Evolutionary conservation across 2,888 invertebrate species (phyloP).

Genomic region (Sthenelais limicola): DNA sequence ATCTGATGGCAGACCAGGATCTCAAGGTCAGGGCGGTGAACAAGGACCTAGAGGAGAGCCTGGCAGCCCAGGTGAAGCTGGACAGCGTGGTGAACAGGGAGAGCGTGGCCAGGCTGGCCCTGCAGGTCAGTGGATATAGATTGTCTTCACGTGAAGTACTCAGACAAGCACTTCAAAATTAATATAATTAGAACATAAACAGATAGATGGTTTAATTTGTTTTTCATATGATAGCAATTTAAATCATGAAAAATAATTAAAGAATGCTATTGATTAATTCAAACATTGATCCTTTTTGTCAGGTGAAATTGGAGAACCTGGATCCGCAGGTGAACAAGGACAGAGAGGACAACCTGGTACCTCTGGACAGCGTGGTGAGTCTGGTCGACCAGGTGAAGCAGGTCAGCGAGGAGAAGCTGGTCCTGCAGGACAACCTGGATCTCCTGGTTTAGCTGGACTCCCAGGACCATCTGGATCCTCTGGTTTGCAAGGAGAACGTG

Average conservation of each 20-base stretch:
- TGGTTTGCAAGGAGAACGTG: constrained; percentile 44
- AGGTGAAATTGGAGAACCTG: constrained; percentile 41
- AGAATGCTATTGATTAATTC: too few species aligned
- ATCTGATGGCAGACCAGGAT: constrained; percentile 84
- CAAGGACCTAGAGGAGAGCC: constrained; percentile 20
- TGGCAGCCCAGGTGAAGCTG: constrained; percentile 40
- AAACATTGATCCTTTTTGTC: too few species aligned
- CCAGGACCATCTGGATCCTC: constrained; percentile 35
- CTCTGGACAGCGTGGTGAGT: constrained; percentile 38
- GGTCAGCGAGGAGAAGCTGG: constrained; percentile 46
- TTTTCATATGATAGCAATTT: too few species aligned
- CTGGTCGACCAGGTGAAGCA: constrained; percentile 31
- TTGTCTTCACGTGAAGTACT: constrained; percentile 36
- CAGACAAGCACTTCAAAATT: too few species aligned
- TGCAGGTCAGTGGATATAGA: too few species aligned
- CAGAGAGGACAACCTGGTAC: constrained; percentile 22
- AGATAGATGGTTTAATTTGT: too few species aligned
- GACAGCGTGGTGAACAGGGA: constrained; percentile 43
- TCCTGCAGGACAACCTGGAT: constrained; percentile 42
- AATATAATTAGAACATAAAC: too few species aligned
- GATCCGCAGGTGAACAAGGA: constrained; percentile 43
- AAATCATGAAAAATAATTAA: too few species aligned
- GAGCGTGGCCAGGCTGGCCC: constrained; percentile 43
- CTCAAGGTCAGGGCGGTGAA: constrained; percentile 80
- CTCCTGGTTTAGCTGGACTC: too few species aligned